These are phyloP conservation scores for Aulostomus chinensis DNA, from an alignment of 2,797 vertebrate species.

Conservation along the genomic window DNA sequence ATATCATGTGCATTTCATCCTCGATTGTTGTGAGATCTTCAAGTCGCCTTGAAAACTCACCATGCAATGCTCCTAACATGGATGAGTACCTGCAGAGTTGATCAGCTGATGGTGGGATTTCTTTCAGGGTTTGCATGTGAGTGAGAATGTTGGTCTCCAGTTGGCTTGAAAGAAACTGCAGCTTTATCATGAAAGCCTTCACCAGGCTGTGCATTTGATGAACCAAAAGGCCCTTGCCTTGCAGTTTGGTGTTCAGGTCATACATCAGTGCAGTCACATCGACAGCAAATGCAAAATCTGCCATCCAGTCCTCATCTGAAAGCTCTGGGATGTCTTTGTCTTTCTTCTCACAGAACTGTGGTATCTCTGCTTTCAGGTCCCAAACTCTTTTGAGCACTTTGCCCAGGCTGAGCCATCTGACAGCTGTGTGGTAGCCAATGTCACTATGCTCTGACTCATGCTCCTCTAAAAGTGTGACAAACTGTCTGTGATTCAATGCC, in stretches of 20 bases:
- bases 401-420: too few relatives aligned
- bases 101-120: neutral
- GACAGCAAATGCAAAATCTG: too few relatives aligned
- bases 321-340: too few relatives aligned
- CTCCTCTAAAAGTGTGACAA: too few relatives aligned
- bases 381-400: too few relatives aligned
- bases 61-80: neutral
- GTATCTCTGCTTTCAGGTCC: too few relatives aligned
- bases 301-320: too few relatives aligned
- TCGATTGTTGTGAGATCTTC: slow-evolving; percentile 12
- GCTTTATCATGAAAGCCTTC: neutral
- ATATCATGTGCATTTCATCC: slow-evolving; percentile 26
- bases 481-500: too few relatives aligned
- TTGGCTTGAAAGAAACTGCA: neutral
- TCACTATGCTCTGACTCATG: too few relatives aligned
- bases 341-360: too few relatives aligned
- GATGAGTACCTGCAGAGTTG: neutral
- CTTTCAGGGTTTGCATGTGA: neutral
- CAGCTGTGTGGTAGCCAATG: too few relatives aligned
- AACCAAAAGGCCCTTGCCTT: neutral
- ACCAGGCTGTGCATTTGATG: neutral
- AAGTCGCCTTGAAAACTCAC: slow-evolving; percentile 12
- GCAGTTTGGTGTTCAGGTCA: neutral
- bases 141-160: neutral
- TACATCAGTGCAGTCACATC: too few relatives aligned